Base-by-base conservation (phyloP, 2,888 invertebrate genomes). In the Steinernema hermaphroditum region DNA sequence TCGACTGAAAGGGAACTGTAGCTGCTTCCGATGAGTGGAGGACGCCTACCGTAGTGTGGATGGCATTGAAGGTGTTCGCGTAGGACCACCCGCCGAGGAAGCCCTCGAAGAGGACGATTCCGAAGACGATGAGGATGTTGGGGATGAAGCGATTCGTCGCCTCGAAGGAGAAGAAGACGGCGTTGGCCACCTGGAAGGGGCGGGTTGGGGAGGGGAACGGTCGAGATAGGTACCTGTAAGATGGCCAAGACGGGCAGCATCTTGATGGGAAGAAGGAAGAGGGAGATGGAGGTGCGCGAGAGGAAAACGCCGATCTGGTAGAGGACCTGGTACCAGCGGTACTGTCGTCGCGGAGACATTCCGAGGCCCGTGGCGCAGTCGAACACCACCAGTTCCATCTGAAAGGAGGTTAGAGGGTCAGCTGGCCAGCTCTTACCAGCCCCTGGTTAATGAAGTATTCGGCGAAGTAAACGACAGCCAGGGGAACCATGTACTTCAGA, bases 381-480 rank as follows among this genome's bases (percentile, higher is more conserved):
- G 83, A 92, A 93, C 84, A 91, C 90, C 16, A 93, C 89, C 76
- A 93, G 87, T 86, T 93, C 93, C 84, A 91, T 91, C 92, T 93
- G 86, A 78, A 86, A 83, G 46, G 46, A 2, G 19, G 4, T 46
- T 14, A 4, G 19, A 46, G 14, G 6, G 2, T n/a, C n/a, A n/a
- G n/a, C n/a, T 8, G 2, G 2, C 2, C 2, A 8, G n/a, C 4
- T 69, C 90, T 90, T 87, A 92, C 92, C 90, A 93, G 87, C 81
- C 93, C 93, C 87, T 93, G 93, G 88, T 93, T 93, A 78, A 94
- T 93, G 84, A 93, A 92, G 87, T 93, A 93, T 84, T 94, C 93
- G 79, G 92, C 92, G 78, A 92, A 90, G 85, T 93, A 93, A 0
- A 94, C 93, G 68, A 92, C 83, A 0, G 90, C 90, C 68, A 94